Conservation (phyloP, 2,888 invertebrate species). For the Cheilosia vulpina region DNA sequence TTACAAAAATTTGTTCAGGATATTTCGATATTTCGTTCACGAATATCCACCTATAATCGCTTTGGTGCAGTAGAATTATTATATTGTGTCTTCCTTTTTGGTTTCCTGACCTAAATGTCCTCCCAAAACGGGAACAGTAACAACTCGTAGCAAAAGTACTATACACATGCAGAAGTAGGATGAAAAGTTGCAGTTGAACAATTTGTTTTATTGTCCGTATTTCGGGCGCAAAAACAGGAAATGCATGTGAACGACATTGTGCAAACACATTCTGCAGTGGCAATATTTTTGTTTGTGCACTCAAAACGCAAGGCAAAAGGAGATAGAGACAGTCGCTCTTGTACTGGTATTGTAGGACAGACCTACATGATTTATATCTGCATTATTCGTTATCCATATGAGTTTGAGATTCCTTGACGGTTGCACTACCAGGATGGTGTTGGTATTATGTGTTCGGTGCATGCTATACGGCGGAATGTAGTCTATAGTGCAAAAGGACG, state of each 20-base stretch:
- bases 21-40: conserved; percentile 7
- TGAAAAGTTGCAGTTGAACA: conserved; percentile 18
- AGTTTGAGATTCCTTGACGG: conserved; percentile 55
- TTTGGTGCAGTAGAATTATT: no score
- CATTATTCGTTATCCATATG: conserved; percentile 44
- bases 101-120: conserved; percentile 50
- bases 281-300: conserved; percentile 49
- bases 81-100: background rate
- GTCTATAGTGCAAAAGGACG: conserved; percentile 36
- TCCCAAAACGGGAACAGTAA: conserved; percentile 11
- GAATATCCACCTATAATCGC: no score
- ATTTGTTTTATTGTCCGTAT: conserved; percentile 45
- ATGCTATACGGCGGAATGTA: conserved; percentile 25
- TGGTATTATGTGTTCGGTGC: conserved; percentile 17
- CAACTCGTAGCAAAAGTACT: conserved; percentile 4
- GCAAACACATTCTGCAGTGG: conserved; percentile 50
- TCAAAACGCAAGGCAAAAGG: background rate
- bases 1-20: background rate
- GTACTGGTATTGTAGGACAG: conserved; percentile 5
- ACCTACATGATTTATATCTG: conserved; percentile 58
- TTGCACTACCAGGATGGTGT: conserved; percentile 18
- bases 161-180: conserved; percentile 1
- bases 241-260: conserved; percentile 57
- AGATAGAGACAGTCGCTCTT: conserved; percentile 10
- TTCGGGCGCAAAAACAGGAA: conserved; percentile 61